Evolutionary conservation across 2,888 invertebrate species (phyloP).

Genomic region (Pantelozetes paolii): DNA sequence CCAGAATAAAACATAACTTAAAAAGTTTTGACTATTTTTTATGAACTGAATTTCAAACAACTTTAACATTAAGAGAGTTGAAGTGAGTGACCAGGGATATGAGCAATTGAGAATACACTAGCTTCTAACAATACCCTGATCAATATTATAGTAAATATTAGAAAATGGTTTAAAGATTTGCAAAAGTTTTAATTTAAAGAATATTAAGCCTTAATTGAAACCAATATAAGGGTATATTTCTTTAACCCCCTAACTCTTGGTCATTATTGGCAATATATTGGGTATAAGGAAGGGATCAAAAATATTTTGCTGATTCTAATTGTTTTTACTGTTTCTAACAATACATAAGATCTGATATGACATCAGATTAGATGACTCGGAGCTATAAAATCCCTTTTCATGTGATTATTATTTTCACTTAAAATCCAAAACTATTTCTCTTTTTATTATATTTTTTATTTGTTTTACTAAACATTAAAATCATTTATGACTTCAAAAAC

Average conservation of each 20-base stretch:
- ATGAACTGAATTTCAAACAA: background rate
- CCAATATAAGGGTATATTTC: no score
- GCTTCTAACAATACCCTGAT: no score
- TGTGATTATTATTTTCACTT: background rate
- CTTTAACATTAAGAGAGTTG: background rate
- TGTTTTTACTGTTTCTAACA: constrained; percentile 17
- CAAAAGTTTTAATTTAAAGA: no score
- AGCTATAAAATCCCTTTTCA: background rate
- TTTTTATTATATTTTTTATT: background rate
- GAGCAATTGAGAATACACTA: no score
- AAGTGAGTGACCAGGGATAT: no score
- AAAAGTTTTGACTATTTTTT: background rate
- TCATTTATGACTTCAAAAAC: background rate
- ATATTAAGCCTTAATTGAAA: no score
- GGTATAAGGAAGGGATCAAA: background rate
- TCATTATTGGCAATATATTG: no score
- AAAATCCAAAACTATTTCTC: background rate
- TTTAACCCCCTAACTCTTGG: no score
- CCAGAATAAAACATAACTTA: background rate
- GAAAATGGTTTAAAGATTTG: no score
- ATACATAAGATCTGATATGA: constrained; percentile 3
- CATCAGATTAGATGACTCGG: constrained; percentile 7
- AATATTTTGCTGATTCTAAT: constrained; percentile 34
- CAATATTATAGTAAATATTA: no score
- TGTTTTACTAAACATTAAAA: background rate